Evolutionary conservation across 1,140 invertebrate species (phyloP), one percentile per base, ranked within the genome.

Genomic region (Pogonognathellus flavescens): DNA sequence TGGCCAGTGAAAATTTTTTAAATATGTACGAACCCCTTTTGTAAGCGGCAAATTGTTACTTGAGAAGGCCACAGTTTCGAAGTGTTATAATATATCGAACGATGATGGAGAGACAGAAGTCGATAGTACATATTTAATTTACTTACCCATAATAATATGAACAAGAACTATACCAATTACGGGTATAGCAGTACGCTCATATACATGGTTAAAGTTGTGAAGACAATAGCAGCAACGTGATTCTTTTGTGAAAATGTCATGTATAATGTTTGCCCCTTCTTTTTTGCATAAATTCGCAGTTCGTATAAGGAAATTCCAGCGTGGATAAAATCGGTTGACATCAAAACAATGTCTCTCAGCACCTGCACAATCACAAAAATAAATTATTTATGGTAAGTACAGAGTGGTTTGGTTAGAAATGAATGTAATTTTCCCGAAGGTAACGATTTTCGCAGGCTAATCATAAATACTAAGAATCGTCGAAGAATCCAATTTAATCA

Each of bases 311-410:
- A 53, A 25, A 87, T 52, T 18, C 53, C 25, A 13, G 70, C 84
- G 22, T 88, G 84, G 11, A 87, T 13, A 1, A 87, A 25, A 41
- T 88, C 88, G 9, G 88, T 88, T 7, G 66, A 60, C 88, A 88
- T 88, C 0, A 87, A 55, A 8, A 53, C 57, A 11, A 88, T 57
- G 59, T 88, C 88, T 13, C 88, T 52, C 9, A 88, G 49, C 16
- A 88, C 59, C 87, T 87, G 80, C 1, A 80, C 22, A 50, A 59
- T 7, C 18, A 55, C 76, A 31, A 59, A 60, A 0, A 25, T 11
- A 13, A 11, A 22, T 60, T 11, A 60, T 22, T 59, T 25, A 59
- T 82, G 13, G 10, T 13, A 22, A 80, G 31, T 53, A 13, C 13
- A 7, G 7, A 53, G 7, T 53, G 13, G 9, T 60, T 60, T 16